Evolutionary conservation across 2,888 invertebrate genomes (phyloP).

Genomic region (Dugesia japonica): DNA sequence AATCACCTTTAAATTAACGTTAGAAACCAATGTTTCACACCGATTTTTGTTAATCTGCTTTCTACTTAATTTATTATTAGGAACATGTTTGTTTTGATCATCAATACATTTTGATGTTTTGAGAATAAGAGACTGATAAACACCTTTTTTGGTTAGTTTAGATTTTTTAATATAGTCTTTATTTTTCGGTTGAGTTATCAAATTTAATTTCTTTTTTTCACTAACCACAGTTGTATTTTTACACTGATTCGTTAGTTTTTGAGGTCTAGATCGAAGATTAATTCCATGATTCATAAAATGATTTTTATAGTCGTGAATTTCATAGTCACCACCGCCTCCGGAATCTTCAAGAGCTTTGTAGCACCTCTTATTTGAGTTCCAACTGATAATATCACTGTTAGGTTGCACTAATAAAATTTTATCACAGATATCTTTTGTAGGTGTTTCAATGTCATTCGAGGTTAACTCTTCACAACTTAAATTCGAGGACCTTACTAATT

Average conservation of each 20-base stretch:
- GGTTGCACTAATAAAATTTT: background rate
- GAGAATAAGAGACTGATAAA: background rate
- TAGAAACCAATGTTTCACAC: background rate
- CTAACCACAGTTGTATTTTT: background rate
- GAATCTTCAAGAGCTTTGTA: background rate
- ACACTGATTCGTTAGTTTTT: background rate
- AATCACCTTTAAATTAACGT: background rate
- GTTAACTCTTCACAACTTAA: background rate
- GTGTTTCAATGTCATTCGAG: background rate
- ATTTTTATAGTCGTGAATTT: background rate
- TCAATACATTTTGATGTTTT: background rate
- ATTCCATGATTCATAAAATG: constrained; percentile 9
- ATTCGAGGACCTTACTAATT: background rate
- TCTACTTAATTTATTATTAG: constrained; percentile 4
- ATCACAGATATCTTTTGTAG: background rate
- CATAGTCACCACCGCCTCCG: background rate
- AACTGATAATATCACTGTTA: background rate
- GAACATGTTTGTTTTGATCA: background rate
- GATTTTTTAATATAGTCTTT: background rate
- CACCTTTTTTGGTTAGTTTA: background rate
- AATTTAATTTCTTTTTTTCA: background rate
- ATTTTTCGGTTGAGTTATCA: background rate
- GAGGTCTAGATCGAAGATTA: background rate
- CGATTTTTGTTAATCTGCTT: background rate
- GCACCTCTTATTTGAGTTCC: background rate